Evolutionary conservation across 2,888 invertebrate species (phyloP).

Genomic region (Pharmacophagus antenor): DNA sequence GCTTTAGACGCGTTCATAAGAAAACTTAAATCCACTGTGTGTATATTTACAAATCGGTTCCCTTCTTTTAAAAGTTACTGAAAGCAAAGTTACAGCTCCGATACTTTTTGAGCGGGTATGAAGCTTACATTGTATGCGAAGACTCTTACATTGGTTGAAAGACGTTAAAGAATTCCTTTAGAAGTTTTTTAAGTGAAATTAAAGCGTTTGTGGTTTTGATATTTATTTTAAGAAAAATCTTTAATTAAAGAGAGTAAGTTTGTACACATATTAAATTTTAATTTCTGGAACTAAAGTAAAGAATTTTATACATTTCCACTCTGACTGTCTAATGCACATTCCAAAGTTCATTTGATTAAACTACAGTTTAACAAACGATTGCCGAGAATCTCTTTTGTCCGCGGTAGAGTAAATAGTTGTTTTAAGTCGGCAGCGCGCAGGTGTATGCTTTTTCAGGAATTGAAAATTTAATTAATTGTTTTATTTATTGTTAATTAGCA

Average conservation of each 20-base stretch:
- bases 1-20: no score
- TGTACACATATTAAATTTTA: no score
- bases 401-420: background rate
- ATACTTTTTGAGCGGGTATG: constrained; percentile 6
- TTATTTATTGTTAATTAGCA: background rate
- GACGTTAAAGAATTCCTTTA: background rate
- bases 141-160: background rate
- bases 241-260: no score
- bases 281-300: no score
- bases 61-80: constrained; percentile 1
- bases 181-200: background rate
- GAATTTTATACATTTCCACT: no score
- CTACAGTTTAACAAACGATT: background rate
- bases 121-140: constrained; percentile 10
- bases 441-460: background rate
- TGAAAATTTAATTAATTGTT: background rate
- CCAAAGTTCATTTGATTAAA: no score
- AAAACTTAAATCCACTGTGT: background rate
- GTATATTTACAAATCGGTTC: background rate
- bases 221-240: no score
- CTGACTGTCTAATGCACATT: no score
- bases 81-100: constrained; percentile 7
- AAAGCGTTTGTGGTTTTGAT: no score
- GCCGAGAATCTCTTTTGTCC: background rate
- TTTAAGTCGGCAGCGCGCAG: background rate